A percentile compares a stretch with the other conserved stretches of the same genome.
phyloP scores from a whole-genome alignment of 2,797 vertebrate species.

The Pogonophryne albipinna region DNA sequence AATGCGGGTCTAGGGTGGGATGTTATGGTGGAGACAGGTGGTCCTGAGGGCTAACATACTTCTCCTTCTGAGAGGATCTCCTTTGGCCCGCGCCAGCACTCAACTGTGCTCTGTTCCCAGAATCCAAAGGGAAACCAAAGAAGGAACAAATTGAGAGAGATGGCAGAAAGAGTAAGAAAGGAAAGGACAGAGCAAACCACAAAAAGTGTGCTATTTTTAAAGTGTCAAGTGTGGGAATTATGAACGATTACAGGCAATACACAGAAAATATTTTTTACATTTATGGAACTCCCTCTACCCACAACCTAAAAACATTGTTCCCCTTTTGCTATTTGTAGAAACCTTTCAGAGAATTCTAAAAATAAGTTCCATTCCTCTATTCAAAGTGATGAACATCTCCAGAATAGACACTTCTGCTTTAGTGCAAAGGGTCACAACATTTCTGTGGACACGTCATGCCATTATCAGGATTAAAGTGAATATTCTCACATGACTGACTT shows the following conservation, averaged over 20 bases:
- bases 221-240: conserved; percentile 21
- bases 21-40: conserved; percentile 75
- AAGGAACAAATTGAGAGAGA: conserved; percentile 65
- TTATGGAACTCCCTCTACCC: background rate
- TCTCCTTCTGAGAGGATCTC: conserved; percentile 84
- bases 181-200: conserved; percentile 49
- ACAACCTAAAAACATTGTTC: conserved; percentile 18
- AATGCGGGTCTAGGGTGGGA: conserved; percentile 57
- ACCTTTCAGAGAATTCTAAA: conserved; percentile 18
- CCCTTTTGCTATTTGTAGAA: conserved; percentile 21
- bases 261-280: background rate
- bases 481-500: too few species aligned
- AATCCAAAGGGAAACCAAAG: conserved; percentile 74
- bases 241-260: conserved; percentile 8
- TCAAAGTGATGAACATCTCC: conserved; percentile 15
- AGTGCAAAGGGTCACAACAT: conserved; percentile 6
- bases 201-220: conserved; percentile 36
- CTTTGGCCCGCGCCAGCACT: conserved; percentile 84
- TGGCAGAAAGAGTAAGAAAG: conserved; percentile 68
- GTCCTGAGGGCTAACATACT: conserved; percentile 83
- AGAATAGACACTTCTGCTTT: conserved; percentile 42
- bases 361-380: background rate
- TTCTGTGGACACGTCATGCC: background rate
- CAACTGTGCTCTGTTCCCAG: conserved; percentile 85
- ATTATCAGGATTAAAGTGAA: background rate